phyloP scores from a whole-genome alignment of 2,888 invertebrate species.

The Rhogogaster chlorosoma region DNA sequence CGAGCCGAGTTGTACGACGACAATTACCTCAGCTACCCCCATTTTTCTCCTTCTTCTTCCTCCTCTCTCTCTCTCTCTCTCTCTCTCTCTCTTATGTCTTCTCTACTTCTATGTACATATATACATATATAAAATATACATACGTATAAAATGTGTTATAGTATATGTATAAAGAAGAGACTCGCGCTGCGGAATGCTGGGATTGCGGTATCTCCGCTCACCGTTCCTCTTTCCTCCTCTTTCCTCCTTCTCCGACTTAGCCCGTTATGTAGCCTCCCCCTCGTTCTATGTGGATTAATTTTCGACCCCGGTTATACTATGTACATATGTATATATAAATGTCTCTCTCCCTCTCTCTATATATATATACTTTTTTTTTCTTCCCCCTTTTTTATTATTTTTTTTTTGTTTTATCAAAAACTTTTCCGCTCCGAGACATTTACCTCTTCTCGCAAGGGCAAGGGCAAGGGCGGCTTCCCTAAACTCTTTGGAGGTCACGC shows the following conservation, averaged over 20 bases:
- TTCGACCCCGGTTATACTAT: neutral
- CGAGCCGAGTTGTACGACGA: conserved; percentile 37
- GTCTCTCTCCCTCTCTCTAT: no score
- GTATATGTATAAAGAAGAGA: conserved; percentile 20
- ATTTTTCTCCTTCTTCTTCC: neutral
- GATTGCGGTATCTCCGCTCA: conserved; percentile 16
- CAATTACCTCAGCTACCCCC: conserved; percentile 6
- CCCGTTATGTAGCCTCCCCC: conserved; percentile 24
- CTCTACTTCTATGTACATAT: neutral
- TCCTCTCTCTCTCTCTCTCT: neutral
- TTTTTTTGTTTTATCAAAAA: conserved; percentile 6
- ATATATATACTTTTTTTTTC: neutral
- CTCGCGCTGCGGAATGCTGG: conserved; percentile 26
- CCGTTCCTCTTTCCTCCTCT: neutral
- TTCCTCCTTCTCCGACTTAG: conserved; percentile 41
- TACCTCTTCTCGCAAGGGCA: neutral
- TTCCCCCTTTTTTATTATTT: neutral
- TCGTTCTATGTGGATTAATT: conserved; percentile 14
- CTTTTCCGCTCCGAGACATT: neutral
- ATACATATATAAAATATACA: neutral
- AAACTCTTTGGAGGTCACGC: neutral
- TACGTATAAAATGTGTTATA: neutral
- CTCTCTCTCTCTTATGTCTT: neutral
- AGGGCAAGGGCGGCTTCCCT: neutral
- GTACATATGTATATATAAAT: no score